Conservation (phyloP, 2,797 vertebrate genomes). For the Chaunax sp. region DNA sequence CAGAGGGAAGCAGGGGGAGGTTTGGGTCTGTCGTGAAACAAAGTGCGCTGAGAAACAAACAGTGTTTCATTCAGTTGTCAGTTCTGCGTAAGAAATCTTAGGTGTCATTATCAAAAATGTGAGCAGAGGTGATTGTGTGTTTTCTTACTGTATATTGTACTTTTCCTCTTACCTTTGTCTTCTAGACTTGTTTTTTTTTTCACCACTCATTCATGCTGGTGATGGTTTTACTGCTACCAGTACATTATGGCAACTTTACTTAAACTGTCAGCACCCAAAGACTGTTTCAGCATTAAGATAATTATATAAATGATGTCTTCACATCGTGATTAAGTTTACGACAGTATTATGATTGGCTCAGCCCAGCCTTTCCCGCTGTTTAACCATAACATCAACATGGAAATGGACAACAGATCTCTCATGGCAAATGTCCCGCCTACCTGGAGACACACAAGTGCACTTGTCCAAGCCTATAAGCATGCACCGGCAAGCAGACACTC, state of each 20-base stretch:
- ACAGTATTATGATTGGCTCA: too few relatives aligned
- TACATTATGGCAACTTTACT: constrained; percentile 14
- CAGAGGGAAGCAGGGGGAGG: constrained; percentile 6
- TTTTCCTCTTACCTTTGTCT: neutral
- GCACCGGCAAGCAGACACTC: constrained; percentile 21
- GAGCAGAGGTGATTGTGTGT: constrained; percentile 14
- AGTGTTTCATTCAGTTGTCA: constrained; percentile 16
- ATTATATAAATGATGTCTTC: neutral
- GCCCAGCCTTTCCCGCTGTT: neutral
- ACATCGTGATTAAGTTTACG: neutral
- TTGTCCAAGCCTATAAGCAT: constrained; percentile 31
- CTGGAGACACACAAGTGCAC: constrained; percentile 8
- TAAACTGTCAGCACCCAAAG: neutral
- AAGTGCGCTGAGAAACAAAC: constrained; percentile 33
- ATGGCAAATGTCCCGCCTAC: constrained; percentile 23
- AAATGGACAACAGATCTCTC: constrained; percentile 18
- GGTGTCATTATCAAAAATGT: constrained; percentile 13
- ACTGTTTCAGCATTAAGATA: neutral
- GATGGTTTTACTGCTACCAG: too few relatives aligned
- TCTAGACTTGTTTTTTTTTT: neutral
- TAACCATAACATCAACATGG: constrained; percentile 4
- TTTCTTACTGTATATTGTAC: constrained; percentile 6
- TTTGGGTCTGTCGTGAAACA: constrained; percentile 22
- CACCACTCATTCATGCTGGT: too few relatives aligned
- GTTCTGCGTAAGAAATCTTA: constrained; percentile 12